Evolutionary conservation across 2,797 vertebrate species (phyloP), one percentile per base, ranked within the genome.

Genomic region (Lagorchestes hirsutus): DNA sequence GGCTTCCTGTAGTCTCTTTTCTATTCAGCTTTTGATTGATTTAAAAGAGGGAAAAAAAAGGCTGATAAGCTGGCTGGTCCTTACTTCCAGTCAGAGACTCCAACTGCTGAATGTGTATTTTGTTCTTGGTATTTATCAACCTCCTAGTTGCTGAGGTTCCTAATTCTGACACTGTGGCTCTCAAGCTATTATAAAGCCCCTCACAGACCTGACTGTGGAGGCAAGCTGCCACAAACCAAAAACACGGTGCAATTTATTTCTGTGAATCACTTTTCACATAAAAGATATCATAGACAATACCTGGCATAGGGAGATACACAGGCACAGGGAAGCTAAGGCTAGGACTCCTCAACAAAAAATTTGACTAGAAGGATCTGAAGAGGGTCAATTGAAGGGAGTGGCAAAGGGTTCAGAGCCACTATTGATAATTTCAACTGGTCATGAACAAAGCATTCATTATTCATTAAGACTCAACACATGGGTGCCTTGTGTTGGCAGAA

Each of bases 241-340:
- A 96, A 96, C 96, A 96, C 50, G 90, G 92, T 95, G 94, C 93
- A 97, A 94, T 98, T 98, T 98, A 97, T 98, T 98, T 97, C 96
- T 95, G 96, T 96, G 95, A 96, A 95, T 97, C 96, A 96, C 96
- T 95, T 96, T 96, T 96, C 96, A 93, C 96, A 93, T 56, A 5
- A 57, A 94, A 92, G 55, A 46, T 94, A 95, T 94, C 67, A 6
- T 40, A 94, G 93, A 96, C 95, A 97, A 93, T 95, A 96, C 91
- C 90, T 93, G 55, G 93, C 12, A 46, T 50, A 82, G 91, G 92
- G 57, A 91, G 54, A 62, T 22, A 93, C 67, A 93, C 59, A 87
- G 90, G 92, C 40, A 28, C 29, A 1, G 22, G 92, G 92, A 95
- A 92, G 93, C 2, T 11, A 95, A 93, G 28, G 93, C 62, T 92